A percentile compares a stretch with the other conserved stretches of the same genome.
Conservation (phyloP, 2,888 invertebrate genomes). For the Deilephila porcellus region DNA sequence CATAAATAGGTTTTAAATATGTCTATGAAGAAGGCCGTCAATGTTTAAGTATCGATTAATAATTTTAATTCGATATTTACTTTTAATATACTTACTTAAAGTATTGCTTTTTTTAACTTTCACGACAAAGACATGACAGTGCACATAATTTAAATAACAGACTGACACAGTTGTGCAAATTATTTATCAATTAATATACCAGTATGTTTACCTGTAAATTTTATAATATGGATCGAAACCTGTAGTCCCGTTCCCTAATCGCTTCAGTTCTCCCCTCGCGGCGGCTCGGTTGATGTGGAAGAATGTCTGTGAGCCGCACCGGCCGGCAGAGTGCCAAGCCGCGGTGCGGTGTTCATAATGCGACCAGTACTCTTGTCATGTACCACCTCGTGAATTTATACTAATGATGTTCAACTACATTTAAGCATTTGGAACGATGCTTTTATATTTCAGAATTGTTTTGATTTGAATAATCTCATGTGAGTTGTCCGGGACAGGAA, state of each 20-base stretch:
- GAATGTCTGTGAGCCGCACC: conserved; percentile 63
- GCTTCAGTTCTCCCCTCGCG: conserved; percentile 28
- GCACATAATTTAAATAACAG: too few relatives aligned
- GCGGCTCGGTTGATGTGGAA: conserved; percentile 59
- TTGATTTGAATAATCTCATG: background rate
- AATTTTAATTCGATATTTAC: too few relatives aligned
- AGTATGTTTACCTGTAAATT: background rate
- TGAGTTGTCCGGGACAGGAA: too few relatives aligned
- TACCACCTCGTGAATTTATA: conserved; percentile 8
- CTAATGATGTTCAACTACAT: background rate
- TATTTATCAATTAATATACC: too few relatives aligned
- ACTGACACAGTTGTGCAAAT: too few relatives aligned
- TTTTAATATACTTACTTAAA: too few relatives aligned
- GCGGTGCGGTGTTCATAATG: conserved; percentile 41
- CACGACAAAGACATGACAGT: too few relatives aligned
- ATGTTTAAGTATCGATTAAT: too few relatives aligned
- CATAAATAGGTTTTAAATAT: too few relatives aligned
- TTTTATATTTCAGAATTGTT: background rate
- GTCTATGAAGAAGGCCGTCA: too few relatives aligned
- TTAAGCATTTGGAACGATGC: background rate
- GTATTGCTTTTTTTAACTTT: too few relatives aligned
- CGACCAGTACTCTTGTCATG: background rate
- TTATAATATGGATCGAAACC: background rate
- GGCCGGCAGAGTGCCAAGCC: conserved; percentile 47
- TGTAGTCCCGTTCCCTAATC: background rate